Evolutionary conservation across 2,888 invertebrate genomes (phyloP).

Genomic region (Hylaea fasciaria): DNA sequence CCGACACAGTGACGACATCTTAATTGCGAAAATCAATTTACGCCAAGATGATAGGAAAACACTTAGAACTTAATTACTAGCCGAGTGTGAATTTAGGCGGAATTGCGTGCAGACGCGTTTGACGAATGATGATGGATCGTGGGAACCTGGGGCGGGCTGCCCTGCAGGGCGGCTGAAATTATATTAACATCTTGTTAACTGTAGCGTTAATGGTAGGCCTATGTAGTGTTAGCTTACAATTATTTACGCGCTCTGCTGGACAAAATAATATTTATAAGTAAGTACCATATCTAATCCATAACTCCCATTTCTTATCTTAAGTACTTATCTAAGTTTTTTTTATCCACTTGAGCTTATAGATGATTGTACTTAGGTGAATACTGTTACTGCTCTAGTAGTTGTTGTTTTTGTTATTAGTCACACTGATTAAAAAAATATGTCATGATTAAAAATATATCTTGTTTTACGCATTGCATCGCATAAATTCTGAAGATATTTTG

Average conservation of each 20-base stretch:
- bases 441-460: too few relatives aligned
- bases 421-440: too few relatives aligned
- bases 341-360: too few relatives aligned
- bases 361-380: too few relatives aligned
- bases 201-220: conserved; percentile 12
- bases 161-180: conserved; percentile 36
- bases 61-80: conserved; percentile 47
- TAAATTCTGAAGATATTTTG: too few relatives aligned
- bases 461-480: too few relatives aligned
- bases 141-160: conserved; percentile 42
- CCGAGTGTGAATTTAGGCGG: conserved; percentile 46
- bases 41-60: conserved; percentile 33
- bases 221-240: background rate
- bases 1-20: background rate
- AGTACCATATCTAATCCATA: too few relatives aligned
- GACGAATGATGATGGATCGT: conserved; percentile 63
- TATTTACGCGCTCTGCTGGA: background rate
- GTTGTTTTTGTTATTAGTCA: too few relatives aligned
- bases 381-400: too few relatives aligned
- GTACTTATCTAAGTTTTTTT: too few relatives aligned
- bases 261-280: background rate
- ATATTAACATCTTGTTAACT: conserved; percentile 38
- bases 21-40: conserved; percentile 32
- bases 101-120: conserved; percentile 47
- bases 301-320: too few relatives aligned